These are phyloP conservation scores for Sphinx pinastri DNA, from an alignment of 2,888 invertebrate genomes.

Conservation along the genomic window DNA sequence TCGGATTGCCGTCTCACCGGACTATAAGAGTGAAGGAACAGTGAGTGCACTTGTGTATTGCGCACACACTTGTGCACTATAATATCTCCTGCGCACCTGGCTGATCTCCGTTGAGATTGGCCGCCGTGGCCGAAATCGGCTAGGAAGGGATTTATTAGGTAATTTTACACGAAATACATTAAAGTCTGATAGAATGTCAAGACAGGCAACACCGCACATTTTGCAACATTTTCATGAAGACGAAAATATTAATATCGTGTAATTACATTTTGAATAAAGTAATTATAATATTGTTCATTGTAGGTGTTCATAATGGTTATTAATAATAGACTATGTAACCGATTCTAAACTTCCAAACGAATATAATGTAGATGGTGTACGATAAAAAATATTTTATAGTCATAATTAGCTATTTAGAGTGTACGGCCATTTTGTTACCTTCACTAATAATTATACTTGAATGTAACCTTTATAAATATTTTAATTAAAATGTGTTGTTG, in stretches of 20 bases:
- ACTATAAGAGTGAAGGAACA: too few relatives aligned
- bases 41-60: too few relatives aligned
- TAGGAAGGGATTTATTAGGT: too few relatives aligned
- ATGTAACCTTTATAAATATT: slow-evolving; percentile 7
- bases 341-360: slow-evolving; percentile 9
- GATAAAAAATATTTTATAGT: slow-evolving; percentile 25
- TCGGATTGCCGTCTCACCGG: too few relatives aligned
- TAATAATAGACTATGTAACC: slow-evolving; percentile 43
- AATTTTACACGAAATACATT: too few relatives aligned
- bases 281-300: slow-evolving; percentile 34
- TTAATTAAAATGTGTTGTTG: slow-evolving; percentile 7
- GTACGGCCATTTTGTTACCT: slow-evolving; percentile 4
- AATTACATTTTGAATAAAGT: slow-evolving; percentile 16
- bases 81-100: too few relatives aligned
- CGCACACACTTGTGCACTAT: too few relatives aligned
- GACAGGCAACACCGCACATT: not conserved
- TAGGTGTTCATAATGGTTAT: slow-evolving; percentile 52
- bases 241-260: slow-evolving; percentile 2
- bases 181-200: too few relatives aligned
- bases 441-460: slow-evolving; percentile 12
- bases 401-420: slow-evolving; percentile 21
- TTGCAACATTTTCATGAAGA: slow-evolving; percentile 24
- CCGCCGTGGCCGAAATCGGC: too few relatives aligned
- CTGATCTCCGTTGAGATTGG: too few relatives aligned
- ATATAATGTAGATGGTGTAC: slow-evolving; percentile 9